phyloP scores from a whole-genome alignment of 1,140 invertebrate species.

The Pentalonia nigronervosa region DNA sequence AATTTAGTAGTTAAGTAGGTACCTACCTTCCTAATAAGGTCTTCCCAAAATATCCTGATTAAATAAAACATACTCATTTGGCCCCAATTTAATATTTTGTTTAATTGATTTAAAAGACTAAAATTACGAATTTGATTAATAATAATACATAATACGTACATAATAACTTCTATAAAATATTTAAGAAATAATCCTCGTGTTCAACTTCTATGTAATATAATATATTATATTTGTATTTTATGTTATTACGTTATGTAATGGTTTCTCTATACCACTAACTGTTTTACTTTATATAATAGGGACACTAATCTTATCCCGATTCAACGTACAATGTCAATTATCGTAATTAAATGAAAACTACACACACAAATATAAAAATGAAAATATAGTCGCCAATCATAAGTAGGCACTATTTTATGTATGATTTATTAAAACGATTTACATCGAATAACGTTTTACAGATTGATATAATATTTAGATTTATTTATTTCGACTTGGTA shows the following conservation, averaged over 20 bases:
- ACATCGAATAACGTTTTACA: background rate
- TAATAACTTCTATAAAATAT: too few species aligned
- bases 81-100: too few species aligned
- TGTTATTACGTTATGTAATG: background rate
- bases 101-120: too few species aligned
- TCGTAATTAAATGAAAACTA: background rate
- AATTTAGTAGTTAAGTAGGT: background rate
- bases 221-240: background rate
- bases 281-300: background rate
- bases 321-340: background rate
- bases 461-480: background rate
- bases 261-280: background rate
- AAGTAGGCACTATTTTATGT: background rate
- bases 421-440: background rate
- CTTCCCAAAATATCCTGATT: background rate
- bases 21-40: background rate
- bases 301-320: background rate
- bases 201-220: background rate
- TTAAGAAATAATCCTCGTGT: background rate
- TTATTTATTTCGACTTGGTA: background rate
- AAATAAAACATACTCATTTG: too few species aligned
- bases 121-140: too few species aligned
- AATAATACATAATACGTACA: too few species aligned
- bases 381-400: background rate
- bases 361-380: background rate